These are phyloP conservation scores for Stegostoma tigrinum DNA, from an alignment of 2,113 vertebrate species.

Conservation along the genomic window DNA sequence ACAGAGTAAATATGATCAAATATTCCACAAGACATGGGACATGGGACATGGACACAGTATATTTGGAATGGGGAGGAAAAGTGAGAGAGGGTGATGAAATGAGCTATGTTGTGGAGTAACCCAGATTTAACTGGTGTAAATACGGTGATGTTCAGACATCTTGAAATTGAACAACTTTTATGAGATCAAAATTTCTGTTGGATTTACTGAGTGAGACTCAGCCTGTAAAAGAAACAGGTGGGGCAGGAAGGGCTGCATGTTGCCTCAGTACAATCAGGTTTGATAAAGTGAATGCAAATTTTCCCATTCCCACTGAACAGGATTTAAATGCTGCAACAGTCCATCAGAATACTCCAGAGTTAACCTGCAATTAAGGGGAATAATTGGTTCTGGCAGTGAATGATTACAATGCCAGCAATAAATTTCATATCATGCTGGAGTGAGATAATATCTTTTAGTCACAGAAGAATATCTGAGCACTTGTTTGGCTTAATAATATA, in stretches of 20 bases:
- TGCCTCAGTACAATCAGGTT: not conserved
- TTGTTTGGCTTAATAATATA: conserved; percentile 5
- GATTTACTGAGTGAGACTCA: not conserved
- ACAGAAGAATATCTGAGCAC: conserved; percentile 28
- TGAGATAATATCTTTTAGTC: not conserved
- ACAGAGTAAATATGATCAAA: not conserved
- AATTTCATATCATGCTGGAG: not conserved
- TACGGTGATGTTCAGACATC: not conserved
- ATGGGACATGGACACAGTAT: too few species aligned
- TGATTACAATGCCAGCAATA: not conserved
- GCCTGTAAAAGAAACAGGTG: not conserved
- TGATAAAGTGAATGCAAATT: not conserved
- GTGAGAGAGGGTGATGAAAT: not conserved
- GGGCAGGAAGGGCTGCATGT: not conserved
- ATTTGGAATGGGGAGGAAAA: not conserved
- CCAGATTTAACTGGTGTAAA: not conserved
- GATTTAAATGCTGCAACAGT: not conserved
- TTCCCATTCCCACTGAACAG: not conserved
- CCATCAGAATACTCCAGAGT: not conserved
- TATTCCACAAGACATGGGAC: not conserved
- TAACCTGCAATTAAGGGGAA: not conserved
- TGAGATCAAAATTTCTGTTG: not conserved
- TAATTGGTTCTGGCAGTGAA: not conserved
- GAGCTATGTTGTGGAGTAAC: not conserved
- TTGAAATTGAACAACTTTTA: not conserved